phyloP scores from a whole-genome alignment of 1,140 invertebrate species.

The Grapholita molesta region DNA sequence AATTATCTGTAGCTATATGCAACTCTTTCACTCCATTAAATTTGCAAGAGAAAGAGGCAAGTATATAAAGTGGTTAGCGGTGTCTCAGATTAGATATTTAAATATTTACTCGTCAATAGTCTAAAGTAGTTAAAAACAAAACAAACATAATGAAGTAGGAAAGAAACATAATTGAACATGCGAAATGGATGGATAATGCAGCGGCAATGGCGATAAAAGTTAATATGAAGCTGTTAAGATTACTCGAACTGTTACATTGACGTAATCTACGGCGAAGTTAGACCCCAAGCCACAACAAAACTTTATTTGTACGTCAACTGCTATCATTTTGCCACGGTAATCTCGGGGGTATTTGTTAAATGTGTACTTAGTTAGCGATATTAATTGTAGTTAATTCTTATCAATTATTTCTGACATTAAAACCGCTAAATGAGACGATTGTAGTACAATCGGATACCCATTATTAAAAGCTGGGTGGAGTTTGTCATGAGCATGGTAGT shows the following conservation, averaged over 20 bases:
- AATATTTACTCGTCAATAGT: conserved; percentile 7
- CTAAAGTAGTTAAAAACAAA: conserved; percentile 19
- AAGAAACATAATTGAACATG: conserved; percentile 23
- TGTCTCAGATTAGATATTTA: too few relatives aligned
- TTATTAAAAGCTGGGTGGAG: too few relatives aligned
- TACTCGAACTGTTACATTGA: conserved; percentile 47
- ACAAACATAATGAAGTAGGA: conserved; percentile 32
- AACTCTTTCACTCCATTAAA: too few relatives aligned
- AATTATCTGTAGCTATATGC: too few relatives aligned
- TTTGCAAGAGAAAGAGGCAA: too few relatives aligned
- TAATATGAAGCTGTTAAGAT: conserved; percentile 50
- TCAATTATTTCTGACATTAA: too few relatives aligned
- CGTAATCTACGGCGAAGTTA: conserved; percentile 35
- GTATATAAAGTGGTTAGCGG: too few relatives aligned
- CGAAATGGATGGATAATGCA: conserved; percentile 54
- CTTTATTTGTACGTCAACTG: conserved; percentile 51
- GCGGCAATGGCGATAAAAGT: conserved; percentile 58
- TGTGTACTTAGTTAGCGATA: neutral
- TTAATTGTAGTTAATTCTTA: neutral
- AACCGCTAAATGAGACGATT: neutral
- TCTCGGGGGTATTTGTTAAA: conserved; percentile 25
- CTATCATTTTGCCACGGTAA: conserved; percentile 44
- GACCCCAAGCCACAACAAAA: conserved; percentile 75
- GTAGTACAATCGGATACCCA: neutral
- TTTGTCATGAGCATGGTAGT: too few relatives aligned